Evolutionary conservation across 2,797 vertebrate species (phyloP), one percentile per base, ranked within the genome.

Genomic region (Tokudaia tokunoshimensis): DNA sequence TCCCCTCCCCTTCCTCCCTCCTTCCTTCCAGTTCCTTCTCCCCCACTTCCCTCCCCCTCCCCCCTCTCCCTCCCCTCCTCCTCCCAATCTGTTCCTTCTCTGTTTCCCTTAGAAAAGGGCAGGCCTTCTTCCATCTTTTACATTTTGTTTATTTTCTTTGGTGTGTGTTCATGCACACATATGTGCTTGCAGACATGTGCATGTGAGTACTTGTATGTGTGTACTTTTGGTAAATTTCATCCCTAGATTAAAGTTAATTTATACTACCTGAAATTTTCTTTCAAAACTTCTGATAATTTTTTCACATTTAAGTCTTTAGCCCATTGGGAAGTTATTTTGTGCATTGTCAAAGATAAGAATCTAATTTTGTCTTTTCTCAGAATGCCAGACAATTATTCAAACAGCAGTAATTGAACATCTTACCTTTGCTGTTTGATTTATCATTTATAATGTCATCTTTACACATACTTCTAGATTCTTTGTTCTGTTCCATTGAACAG

Each of bases 291-390:
- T 87, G 63, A 88, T 24, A 41, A 57, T 63, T 85, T 92, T 94
- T 82, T 78, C 61, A 92, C 65, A 81, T 81, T 93, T 84, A 93
- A 94, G 80, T 72, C 20, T 87, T 57, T 75, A 87, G 84, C 44
- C 90, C 57, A 95, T 84, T 52, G 80, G 84, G 85, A 93, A 95
- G 59, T 70, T 95, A 88, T 81, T 92, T 80, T 88, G 76, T 90
- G 37, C 57, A 20, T 34, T 44, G 34, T 65, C 47, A 81, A 96
- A 94, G 84, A 94, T 94, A 93, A 92, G 50, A 20, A 84, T 92
- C 10, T 92, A 76, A 87, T 92, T 96, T 94, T 65, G 37, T 92
- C 65, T 90, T 91, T 95, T 81, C 67, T 92, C 85, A 81, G 55
- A 52, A n/a, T 76, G 44, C 78, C 80, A 85, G 65, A 67, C 65